These are phyloP conservation scores for Drosophila anomelani DNA, from an alignment of 2,888 invertebrate species.

Conservation along the genomic window DNA sequence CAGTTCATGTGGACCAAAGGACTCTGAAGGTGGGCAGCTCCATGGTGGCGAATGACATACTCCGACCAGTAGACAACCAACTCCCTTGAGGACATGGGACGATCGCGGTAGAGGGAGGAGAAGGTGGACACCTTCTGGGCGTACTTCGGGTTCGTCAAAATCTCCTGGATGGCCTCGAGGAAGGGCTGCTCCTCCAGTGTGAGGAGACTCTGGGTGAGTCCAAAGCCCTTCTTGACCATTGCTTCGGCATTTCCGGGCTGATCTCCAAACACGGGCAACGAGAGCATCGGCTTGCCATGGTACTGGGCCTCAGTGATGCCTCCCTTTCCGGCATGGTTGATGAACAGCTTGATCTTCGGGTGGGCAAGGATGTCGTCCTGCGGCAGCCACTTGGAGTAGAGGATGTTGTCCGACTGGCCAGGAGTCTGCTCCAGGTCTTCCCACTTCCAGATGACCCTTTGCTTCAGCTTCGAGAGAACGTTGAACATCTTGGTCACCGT, in stretches of 20 bases:
- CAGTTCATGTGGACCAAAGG: constrained; percentile 85
- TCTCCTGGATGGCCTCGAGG: constrained; percentile 54
- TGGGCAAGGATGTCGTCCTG: constrained; percentile 88
- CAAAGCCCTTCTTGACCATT: constrained; percentile 72
- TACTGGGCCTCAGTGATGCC: constrained; percentile 87
- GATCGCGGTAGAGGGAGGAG: constrained; percentile 85
- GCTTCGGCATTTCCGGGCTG: constrained; percentile 72
- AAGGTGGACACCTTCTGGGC: constrained; percentile 81
- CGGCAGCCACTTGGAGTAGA: constrained; percentile 88
- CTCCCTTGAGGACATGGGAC: constrained; percentile 85
- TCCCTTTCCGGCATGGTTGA: constrained; percentile 89
- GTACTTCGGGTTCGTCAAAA: constrained; percentile 73
- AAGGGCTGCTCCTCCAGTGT: constrained; percentile 66
- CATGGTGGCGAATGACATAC: constrained; percentile 86
- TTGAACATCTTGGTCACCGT: constrained; percentile 86
- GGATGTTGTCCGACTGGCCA: constrained; percentile 84
- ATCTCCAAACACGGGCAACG: constrained; percentile 81
- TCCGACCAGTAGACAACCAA: constrained; percentile 87
- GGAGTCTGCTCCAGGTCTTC: constrained; percentile 86
- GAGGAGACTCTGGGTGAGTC: constrained; percentile 57
- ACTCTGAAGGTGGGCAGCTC: constrained; percentile 86
- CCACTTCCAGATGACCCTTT: constrained; percentile 89
- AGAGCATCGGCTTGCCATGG: constrained; percentile 86
- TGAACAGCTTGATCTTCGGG: constrained; percentile 86
- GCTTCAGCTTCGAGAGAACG: constrained; percentile 87